A percentile compares a stretch with the other conserved stretches of the same genome.
These are phyloP conservation scores for Muscidifurax raptorellus DNA, from an alignment of 1,140 invertebrate species.

Conservation along the genomic window DNA sequence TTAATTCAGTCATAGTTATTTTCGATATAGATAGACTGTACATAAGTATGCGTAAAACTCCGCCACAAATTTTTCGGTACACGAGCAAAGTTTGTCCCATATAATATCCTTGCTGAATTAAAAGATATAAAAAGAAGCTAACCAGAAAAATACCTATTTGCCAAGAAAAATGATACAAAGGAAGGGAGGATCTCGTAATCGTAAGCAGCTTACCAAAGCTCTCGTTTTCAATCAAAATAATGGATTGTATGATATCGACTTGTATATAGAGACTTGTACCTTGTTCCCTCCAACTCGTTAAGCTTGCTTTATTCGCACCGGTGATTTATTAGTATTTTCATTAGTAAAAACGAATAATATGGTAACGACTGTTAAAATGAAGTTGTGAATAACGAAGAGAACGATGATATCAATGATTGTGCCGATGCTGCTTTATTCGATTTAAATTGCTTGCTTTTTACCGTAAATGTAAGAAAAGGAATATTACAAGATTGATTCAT, in stretches of 20 bases:
- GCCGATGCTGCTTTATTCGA: conserved; percentile 1
- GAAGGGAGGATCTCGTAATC: neutral
- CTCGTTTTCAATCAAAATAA: conserved; percentile 39
- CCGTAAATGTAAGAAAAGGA: neutral
- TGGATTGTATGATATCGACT: conserved; percentile 43
- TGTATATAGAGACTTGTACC: conserved; percentile 45
- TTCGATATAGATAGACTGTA: conserved; percentile 42
- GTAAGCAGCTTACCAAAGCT: conserved; percentile 10
- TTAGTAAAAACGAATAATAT: neutral
- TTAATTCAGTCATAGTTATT: conserved; percentile 35
- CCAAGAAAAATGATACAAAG: neutral
- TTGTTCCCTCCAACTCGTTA: conserved; percentile 11
- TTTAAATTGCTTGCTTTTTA: neutral
- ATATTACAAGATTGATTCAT: neutral
- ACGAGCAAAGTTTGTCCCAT: neutral
- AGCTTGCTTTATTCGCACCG: conserved; percentile 1
- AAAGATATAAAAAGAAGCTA: neutral
- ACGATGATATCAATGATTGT: neutral
- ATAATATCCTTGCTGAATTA: conserved; percentile 15
- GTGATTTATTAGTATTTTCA: conserved; percentile 13
- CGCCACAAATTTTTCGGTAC: conserved; percentile 17
- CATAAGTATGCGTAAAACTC: conserved; percentile 12
- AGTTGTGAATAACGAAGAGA: neutral
- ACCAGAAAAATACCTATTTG: neutral
- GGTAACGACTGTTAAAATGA: neutral